Base-by-base conservation (phyloP, 2,888 invertebrate species). In the Lapara coniferarum region DNA sequence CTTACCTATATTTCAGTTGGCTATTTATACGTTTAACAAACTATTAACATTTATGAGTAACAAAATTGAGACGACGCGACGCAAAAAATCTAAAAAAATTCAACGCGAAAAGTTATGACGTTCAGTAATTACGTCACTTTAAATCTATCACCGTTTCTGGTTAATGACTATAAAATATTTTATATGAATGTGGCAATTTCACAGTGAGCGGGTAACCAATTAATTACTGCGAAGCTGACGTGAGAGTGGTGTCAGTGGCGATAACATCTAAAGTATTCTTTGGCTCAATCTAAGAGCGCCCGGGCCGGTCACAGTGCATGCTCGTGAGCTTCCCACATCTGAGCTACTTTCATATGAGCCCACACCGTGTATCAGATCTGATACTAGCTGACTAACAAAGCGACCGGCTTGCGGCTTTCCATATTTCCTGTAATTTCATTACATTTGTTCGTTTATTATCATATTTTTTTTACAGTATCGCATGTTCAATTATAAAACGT, bases 111-210 rank as follows among this genome's bases (percentile, higher is more conserved):
- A 46, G n/a, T 10, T 16, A 44, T 5, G 16, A 59, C 44, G 16
- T 59, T 59, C 46, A 16, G 59, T 16, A 59, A 59, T 59, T 59
- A 46, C 10, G 59, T 59, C n/a, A 58, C n/a, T 59, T 59, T 59
- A 16, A 59, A 59, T 16, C 44, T 44, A 46, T 44, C 16, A 59
- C 46, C 46, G 16, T 59, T 59, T 59, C 46, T 16, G 59, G 44
- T 16, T 10, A 46, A 59, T 58, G n/a, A 37, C 25, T 56, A 88
- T 83, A 81, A 81, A 82, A 81, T 81, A 83, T 86, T 83, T 81
- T 85, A 81, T 86, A 85, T 87, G 87, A 86, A 87, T 83, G 83
- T 83, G 82, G 86, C 91, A 88, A 91, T 92, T 91, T 90, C 87
- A 90, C 81, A 90, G 89, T 80, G 79, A 81, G 80, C 86, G 88